A percentile compares a stretch with the other conserved stretches of the same genome.
Conservation (phyloP, 2,888 invertebrate genomes). For the Nemapogon koenigi region DNA sequence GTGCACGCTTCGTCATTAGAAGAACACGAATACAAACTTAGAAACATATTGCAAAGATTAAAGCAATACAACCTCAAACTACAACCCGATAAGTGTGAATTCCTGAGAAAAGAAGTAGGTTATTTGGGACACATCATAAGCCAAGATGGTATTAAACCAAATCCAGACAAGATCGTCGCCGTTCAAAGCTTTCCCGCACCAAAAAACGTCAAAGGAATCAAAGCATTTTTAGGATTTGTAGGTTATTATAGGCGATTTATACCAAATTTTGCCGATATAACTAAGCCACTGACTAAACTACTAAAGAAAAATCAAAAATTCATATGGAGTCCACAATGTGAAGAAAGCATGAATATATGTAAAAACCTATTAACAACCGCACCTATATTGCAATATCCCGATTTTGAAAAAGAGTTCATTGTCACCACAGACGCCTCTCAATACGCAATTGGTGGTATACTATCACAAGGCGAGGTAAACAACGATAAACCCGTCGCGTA, state of each 20-base stretch:
- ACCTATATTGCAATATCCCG: too few species aligned
- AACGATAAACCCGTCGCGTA: conserved; percentile 18
- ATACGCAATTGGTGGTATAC: conserved; percentile 16
- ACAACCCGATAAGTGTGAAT: conserved; percentile 29
- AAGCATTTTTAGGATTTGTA: conserved; percentile 24
- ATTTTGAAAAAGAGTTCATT: conserved; percentile 21
- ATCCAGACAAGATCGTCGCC: conserved; percentile 23
- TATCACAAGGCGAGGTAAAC: conserved; percentile 17
- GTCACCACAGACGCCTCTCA: conserved; percentile 23
- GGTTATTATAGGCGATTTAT: conserved; percentile 27
- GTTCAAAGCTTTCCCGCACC: conserved; percentile 23
- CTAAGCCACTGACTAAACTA: conserved; percentile 20
- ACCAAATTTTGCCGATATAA: conserved; percentile 18
- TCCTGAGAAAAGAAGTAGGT: conserved; percentile 25
- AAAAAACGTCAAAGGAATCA: conserved; percentile 23
- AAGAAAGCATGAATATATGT: conserved; percentile 17
- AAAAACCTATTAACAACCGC: conserved; percentile 18
- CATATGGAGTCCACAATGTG: conserved; percentile 17
- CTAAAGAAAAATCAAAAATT: conserved; percentile 18
- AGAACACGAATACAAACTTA: conserved; percentile 23
- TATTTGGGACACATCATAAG: conserved; percentile 32
- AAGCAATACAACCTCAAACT: conserved; percentile 20
- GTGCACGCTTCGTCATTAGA: conserved; percentile 20
- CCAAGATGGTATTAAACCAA: conserved; percentile 27
- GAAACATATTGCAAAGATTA: conserved; percentile 22